Conservation (phyloP, 37 sponge, comb jelly and placozoan species). For the Chondrilla cf. caribensis region DNA sequence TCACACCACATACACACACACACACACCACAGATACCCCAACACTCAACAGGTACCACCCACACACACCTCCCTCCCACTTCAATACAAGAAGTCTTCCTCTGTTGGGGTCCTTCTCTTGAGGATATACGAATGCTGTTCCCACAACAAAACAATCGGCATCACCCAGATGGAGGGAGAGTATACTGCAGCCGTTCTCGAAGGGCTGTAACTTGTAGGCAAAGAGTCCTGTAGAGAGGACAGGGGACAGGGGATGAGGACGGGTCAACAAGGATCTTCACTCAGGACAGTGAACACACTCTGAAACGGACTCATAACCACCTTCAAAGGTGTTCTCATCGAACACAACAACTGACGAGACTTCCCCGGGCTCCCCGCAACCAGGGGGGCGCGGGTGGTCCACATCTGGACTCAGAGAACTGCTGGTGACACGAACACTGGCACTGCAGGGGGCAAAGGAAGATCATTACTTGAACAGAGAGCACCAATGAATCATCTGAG, state of each 20-base stretch:
- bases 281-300: too few species aligned
- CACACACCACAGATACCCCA: too few species aligned
- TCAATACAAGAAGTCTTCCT: constrained; percentile 75
- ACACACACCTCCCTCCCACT: constrained; percentile 12
- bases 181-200: constrained; percentile 70
- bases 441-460: constrained; percentile 12
- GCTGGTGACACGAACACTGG: constrained; percentile 31
- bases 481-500: not conserved
- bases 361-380: constrained; percentile 29
- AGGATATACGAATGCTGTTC: constrained; percentile 82
- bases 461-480: not conserved
- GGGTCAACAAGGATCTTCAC: not conserved
- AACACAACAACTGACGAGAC: constrained; percentile 55
- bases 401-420: constrained; percentile 5
- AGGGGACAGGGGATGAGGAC: constrained; percentile 7
- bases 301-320: too few species aligned
- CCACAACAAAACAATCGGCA: constrained; percentile 74
- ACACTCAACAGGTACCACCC: too few species aligned
- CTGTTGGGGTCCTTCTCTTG: constrained; percentile 70
- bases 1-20: too few species aligned
- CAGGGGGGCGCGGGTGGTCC: not conserved
- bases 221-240: constrained; percentile 42
- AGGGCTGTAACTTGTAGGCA: constrained; percentile 71
- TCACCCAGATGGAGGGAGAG: constrained; percentile 59
- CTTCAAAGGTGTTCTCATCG: constrained; percentile 65